Conservation (phyloP, 1,140 invertebrate genomes). For the Berghia stephanieae region DNA sequence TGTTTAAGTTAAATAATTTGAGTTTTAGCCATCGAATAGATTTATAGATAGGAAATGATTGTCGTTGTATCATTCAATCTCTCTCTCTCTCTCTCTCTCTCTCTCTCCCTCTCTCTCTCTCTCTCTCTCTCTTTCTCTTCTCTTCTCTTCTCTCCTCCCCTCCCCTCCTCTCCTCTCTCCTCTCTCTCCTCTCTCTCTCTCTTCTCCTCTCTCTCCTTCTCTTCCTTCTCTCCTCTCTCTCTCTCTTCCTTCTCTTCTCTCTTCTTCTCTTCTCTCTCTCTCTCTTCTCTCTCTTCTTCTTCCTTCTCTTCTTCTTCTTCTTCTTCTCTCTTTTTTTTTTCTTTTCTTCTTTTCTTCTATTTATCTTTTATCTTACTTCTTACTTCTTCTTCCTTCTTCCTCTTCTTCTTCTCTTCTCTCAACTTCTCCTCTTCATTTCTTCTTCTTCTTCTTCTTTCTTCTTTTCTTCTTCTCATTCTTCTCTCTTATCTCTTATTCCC, state of each 20-base stretch:
- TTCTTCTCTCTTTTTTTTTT: background rate
- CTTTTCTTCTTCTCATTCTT: background rate
- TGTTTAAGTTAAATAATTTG: too few species aligned
- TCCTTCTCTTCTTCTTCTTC: background rate
- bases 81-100: slow-evolving; percentile 13
- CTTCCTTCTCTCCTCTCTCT: too few species aligned
- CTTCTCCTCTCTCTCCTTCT: too few species aligned
- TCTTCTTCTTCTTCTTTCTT: background rate
- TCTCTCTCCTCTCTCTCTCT: too few species aligned
- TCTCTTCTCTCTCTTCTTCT: background rate
- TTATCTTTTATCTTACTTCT: background rate
- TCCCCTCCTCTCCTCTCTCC: too few species aligned
- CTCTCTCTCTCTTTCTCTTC: slow-evolving; percentile 22
- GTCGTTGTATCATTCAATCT: background rate
- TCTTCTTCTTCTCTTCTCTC: background rate
- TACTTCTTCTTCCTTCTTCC: background rate
- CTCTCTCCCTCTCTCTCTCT: slow-evolving; percentile 9
- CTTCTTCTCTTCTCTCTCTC: too few species aligned
- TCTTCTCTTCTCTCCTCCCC: too few species aligned
- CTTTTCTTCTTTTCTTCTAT: background rate
- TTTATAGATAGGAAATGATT: too few species aligned
- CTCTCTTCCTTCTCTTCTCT: too few species aligned
- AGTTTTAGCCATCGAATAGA: too few species aligned
- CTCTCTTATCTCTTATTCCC: background rate
- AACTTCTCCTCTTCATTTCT: background rate